Evolutionary conservation across 2,113 vertebrate species (phyloP), one percentile per base, ranked within the genome.

Genomic region (Ictalurus furcatus): DNA sequence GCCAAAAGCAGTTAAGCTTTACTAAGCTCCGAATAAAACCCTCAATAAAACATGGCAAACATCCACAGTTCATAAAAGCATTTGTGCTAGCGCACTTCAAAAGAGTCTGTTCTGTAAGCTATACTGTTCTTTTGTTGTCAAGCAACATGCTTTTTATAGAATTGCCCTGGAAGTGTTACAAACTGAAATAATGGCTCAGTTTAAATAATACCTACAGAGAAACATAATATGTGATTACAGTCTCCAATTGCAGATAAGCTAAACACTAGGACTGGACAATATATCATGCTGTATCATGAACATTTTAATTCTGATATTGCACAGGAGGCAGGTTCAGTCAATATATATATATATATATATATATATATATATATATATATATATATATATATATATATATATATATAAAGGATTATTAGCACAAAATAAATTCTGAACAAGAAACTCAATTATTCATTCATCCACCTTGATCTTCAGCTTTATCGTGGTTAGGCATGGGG

Each of bases 11-110:
- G 78, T 80, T n/a, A 30, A 14, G 44, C 23, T 52, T 13, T 3
- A 40, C 40, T 54, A 52, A 54, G 76, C 76, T 79, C 44, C 44
- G 23, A 52, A 19, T 56, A 56, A 80, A 56, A 56, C 28, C 52
- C 28, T 56, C 54, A 59, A 58, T 82, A 82, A 59, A 82, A 21
- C 54, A 82, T 12, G 30, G 3, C 17, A 82, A 58, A 82, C 54
- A 59, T 82, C n/a, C 80, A 30, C 48, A 59, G 54, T 34, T 17
- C 54, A 82, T 59, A 37, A 82, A 82, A 82, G 80, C 54, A 58
- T 37, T 59, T 82, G 80, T 23, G 30, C 54, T 58, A 59, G 54
- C 48, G n/a, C 78, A 56, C 17, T 34, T 59, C 56, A 59, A 37
- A 23, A 13, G 30, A 37, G 54, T 61, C 9, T 37, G 25, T 83